Conservation (phyloP, 2,113 vertebrate genomes). For the Corydoras sp. region DNA sequence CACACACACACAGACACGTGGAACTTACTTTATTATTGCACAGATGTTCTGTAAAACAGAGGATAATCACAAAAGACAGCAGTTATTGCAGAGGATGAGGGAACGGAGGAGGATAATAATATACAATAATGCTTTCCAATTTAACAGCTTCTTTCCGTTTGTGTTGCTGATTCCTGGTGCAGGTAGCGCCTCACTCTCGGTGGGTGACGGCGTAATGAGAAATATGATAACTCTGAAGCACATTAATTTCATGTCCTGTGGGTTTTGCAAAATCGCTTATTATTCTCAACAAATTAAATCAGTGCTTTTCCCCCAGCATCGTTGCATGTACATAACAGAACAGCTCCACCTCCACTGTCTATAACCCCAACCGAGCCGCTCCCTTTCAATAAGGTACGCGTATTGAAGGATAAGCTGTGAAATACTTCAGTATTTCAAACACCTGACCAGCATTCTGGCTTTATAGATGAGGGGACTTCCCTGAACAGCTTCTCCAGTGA, state of each 20-base stretch:
- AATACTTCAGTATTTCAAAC: no score
- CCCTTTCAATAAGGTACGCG: no score
- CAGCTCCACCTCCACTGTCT: no score
- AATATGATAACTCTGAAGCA: slow-evolving; percentile 53
- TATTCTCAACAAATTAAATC: slow-evolving; percentile 54
- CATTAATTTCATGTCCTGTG: slow-evolving; percentile 56
- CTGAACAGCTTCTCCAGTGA: no score
- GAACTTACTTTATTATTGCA: slow-evolving; percentile 28
- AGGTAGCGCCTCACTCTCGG: slow-evolving; percentile 37
- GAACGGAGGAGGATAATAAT: slow-evolving; percentile 37
- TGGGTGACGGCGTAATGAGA: slow-evolving; percentile 51
- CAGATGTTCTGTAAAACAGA: slow-evolving; percentile 29
- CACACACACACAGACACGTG: not conserved
- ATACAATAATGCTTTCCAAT: slow-evolving; percentile 45
- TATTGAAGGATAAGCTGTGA: no score
- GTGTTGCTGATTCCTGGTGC: slow-evolving; percentile 30
- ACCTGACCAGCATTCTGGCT: no score
- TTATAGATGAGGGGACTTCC: no score
- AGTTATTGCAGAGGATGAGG: slow-evolving; percentile 34
- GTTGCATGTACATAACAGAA: slow-evolving; percentile 33
- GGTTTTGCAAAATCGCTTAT: slow-evolving; percentile 50
- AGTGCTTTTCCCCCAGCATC: slow-evolving; percentile 40
- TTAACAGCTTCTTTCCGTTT: slow-evolving; percentile 35
- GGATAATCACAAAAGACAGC: slow-evolving; percentile 31
- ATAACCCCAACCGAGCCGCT: no score